Conservation (phyloP, 2,888 invertebrate genomes). For the Thecocarcelia acutangulata region DNA sequence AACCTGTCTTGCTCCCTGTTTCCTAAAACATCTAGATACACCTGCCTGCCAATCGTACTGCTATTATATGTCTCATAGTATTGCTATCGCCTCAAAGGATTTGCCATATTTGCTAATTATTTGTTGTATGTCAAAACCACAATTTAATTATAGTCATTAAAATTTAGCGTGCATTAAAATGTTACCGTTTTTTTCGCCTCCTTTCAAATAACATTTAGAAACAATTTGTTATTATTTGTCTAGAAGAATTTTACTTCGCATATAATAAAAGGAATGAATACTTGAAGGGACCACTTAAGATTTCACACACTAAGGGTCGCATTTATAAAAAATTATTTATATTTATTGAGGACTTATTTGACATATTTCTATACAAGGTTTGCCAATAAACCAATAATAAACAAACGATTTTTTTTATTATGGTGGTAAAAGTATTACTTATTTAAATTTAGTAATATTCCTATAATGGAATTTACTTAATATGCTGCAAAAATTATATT, state of each 20-base stretch:
- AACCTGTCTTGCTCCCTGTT: no score
- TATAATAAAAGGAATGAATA: not conserved
- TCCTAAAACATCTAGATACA: no score
- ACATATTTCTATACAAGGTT: no score
- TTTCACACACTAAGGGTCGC: no score
- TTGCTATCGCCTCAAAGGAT: not conserved
- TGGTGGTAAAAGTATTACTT: no score
- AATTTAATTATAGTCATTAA: conserved; percentile 49
- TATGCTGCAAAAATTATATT: no score
- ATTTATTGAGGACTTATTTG: no score
- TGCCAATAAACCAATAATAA: no score
- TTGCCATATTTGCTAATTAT: not conserved
- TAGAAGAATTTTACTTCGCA: not conserved
- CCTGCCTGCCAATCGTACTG: not conserved
- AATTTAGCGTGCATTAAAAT: conserved; percentile 26
- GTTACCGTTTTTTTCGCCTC: not conserved
- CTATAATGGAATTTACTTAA: no score
- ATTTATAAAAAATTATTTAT: no score
- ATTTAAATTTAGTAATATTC: no score
- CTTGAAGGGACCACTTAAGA: not conserved
- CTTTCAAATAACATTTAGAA: not conserved
- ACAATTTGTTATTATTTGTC: conserved; percentile 28
- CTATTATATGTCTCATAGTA: not conserved
- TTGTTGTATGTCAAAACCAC: conserved; percentile 28
- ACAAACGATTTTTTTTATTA: no score